Conservation (phyloP, 92 coral and sea anemone genomes). For the Palythoa caribaeorum region DNA sequence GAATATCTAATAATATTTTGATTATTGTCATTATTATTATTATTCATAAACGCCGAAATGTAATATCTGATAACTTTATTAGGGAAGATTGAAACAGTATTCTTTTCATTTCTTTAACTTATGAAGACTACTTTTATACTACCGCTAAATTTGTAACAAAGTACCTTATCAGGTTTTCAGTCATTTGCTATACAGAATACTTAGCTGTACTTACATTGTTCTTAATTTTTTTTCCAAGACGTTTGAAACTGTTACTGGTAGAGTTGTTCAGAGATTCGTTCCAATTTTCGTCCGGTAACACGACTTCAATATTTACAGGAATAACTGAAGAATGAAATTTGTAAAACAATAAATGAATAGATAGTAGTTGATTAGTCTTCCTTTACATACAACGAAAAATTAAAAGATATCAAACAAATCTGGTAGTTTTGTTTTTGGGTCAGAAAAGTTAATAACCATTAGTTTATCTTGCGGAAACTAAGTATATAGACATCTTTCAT, state of each 20-base stretch:
- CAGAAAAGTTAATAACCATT: too few species aligned
- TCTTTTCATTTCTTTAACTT: too few species aligned
- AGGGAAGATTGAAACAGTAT: too few species aligned
- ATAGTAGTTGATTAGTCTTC: too few species aligned
- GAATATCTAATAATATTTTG: background rate
- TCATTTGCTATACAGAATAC: too few species aligned
- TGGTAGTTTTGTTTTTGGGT: too few species aligned
- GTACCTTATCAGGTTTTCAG: background rate
- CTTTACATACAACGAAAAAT: too few species aligned
- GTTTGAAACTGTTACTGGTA: background rate
- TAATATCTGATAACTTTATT: too few species aligned
- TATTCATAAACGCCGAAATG: too few species aligned
- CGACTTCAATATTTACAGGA: background rate
- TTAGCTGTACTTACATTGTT: conserved; percentile 11
- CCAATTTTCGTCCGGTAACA: background rate
- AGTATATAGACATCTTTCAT: too few species aligned
- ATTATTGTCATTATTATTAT: background rate
- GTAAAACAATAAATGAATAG: background rate
- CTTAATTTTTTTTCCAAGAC: background rate
- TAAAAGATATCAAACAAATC: too few species aligned
- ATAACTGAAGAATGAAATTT: background rate
- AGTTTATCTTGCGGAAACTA: too few species aligned
- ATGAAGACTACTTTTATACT: background rate
- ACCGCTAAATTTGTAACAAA: background rate
- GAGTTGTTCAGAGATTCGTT: conserved; percentile 14